Evolutionary conservation across 2,797 vertebrate species (phyloP).

Genomic region (Myotis daubentonii): DNA sequence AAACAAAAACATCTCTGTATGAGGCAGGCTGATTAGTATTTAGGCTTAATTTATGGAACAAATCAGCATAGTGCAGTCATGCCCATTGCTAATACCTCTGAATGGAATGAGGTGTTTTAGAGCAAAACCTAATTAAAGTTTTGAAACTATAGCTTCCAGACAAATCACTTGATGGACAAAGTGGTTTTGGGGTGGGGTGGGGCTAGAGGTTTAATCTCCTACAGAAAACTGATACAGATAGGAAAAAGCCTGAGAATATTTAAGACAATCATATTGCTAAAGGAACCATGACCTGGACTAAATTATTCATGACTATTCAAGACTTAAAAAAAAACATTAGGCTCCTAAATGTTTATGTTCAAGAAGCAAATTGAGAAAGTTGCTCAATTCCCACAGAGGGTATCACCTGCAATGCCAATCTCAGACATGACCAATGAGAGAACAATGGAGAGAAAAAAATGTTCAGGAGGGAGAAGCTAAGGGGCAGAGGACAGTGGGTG

Average conservation of each 20-base stretch:
- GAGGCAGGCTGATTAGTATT: not conserved
- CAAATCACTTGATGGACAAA: not conserved
- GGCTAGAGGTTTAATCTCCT: not conserved
- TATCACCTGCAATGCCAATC: not conserved
- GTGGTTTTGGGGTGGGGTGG: fast-evolving
- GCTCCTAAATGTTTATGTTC: not conserved
- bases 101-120: not conserved
- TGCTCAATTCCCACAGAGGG: not conserved
- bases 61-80: not conserved
- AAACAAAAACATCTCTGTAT: not conserved
- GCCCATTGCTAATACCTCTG: not conserved
- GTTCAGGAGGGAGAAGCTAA: not conserved
- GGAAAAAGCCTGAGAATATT: not conserved
- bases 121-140: not conserved
- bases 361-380: not conserved
- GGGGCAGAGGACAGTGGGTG: not conserved
- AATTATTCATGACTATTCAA: not conserved
- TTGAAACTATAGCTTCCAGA: not conserved
- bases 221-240: not conserved
- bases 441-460: not conserved
- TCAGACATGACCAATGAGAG: not conserved
- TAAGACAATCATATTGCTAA: not conserved
- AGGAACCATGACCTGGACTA: not conserved
- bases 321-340: not conserved
- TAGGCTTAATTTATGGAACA: not conserved